Evolutionary conservation across 2,888 invertebrate genomes (phyloP).

Genomic region (Patella depressa): DNA sequence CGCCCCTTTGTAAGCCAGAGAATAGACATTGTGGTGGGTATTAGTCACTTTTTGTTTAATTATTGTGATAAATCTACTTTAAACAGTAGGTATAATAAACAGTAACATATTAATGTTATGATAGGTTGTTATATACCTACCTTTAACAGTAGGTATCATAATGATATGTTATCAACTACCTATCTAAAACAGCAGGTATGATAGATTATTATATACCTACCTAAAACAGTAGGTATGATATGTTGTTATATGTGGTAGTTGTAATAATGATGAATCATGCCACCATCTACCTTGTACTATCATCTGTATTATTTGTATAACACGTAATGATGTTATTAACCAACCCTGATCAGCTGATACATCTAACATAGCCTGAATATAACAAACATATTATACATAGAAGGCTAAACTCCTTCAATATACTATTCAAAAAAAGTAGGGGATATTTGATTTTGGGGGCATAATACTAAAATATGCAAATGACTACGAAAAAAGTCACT

Average conservation of each 20-base stretch:
- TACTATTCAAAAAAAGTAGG: too few relatives aligned
- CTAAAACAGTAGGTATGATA: conserved; percentile 70
- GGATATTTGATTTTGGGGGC: too few relatives aligned
- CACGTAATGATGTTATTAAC: conserved; percentile 84
- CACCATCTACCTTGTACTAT: conserved; percentile 92
- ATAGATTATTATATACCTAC: conserved; percentile 36
- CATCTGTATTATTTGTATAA: conserved; percentile 86
- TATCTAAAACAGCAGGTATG: background rate
- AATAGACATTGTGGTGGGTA: background rate
- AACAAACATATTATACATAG: conserved; percentile 4
- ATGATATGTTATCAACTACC: conserved; percentile 14
- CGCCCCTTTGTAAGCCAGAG: background rate
- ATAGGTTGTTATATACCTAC: conserved; percentile 40
- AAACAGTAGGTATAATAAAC: background rate
- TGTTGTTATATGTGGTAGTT: conserved; percentile 82
- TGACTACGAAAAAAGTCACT: too few relatives aligned
- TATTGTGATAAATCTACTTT: conserved; percentile 11
- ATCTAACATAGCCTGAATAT: conserved; percentile 92
- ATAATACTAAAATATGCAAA: too few relatives aligned
- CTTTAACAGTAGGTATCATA: conserved; percentile 70
- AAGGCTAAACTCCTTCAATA: too few relatives aligned
- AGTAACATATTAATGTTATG: too few relatives aligned
- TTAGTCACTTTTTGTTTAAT: background rate
- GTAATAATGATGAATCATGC: conserved; percentile 76
- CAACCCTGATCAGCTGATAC: conserved; percentile 91